Percentiles rank a stretch among this genome's conserved stretches.
Evolutionary conservation across 2,888 invertebrate genomes (phyloP).

Genomic region (Aphelenchoides bicaudatus): DNA sequence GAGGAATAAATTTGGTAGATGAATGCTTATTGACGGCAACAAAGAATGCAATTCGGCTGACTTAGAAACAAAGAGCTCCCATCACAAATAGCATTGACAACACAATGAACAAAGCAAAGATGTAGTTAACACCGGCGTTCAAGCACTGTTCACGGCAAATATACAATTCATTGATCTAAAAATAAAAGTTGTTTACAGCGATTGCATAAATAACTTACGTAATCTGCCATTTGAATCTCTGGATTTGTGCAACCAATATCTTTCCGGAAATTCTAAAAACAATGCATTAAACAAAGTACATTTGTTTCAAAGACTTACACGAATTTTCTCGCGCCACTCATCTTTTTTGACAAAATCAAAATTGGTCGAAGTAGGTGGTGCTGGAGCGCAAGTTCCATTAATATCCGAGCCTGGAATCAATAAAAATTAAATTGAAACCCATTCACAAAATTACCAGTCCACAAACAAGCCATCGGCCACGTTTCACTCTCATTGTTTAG

Average conservation of each 20-base stretch:
- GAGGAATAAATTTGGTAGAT: no score
- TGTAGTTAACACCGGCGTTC: background rate
- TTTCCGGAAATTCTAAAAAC: constrained; percentile 1
- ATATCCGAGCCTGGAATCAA: no score
- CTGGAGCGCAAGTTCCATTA: constrained; percentile 4
- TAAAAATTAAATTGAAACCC: no score
- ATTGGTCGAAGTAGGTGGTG: background rate
- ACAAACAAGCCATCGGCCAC: constrained; percentile 7
- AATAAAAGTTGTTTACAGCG: background rate
- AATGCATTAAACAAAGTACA: background rate
- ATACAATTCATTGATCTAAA: background rate
- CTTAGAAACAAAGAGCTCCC: background rate
- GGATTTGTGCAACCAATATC: background rate
- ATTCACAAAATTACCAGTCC: constrained; percentile 5
- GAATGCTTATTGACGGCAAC: no score
- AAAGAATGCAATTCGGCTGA: no score
- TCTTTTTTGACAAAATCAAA: constrained; percentile 2
- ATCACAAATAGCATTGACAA: background rate
- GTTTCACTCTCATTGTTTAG: background rate
- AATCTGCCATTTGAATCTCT: background rate
- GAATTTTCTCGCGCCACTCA: background rate
- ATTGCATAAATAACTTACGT: background rate
- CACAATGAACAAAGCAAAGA: background rate
- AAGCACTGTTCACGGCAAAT: background rate
- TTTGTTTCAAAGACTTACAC: background rate